Evolutionary conservation across 2,113 vertebrate genomes (phyloP), one percentile per base, ranked within the genome.

Genomic region (Gambusia affinis): DNA sequence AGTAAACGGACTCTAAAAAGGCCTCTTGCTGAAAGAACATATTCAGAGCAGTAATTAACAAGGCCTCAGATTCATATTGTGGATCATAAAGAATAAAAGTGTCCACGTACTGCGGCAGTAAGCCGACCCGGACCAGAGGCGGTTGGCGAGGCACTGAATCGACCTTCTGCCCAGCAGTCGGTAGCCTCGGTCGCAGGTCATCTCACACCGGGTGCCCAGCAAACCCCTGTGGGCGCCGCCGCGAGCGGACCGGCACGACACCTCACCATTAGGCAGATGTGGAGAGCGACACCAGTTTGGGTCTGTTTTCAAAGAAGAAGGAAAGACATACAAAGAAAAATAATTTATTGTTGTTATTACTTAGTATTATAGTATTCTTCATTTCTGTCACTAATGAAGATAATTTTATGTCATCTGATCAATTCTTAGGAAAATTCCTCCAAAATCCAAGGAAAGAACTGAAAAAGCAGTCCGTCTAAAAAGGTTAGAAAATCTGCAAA

Each of bases 111-210:
- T 94, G 70, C 96, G 95, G 82, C 98, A 99, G 85, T 94, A 90
- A 0, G 95, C 93, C 0, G 94, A 95, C 80, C 97, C 97, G 5
- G 98, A 98, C 98, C 98, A 99, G 89, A 91, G 95, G 15, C 97
- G 96, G 78, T 2, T 96, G 67, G 93, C 85, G 75, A 96, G 91
- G 88, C 97, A 98, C 33, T 94, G 94, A 4, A 98, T 89, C 0
- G 95, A 93, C 0, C 84, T 92, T 72, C 67, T 95, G 0, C 98
- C 98, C n/a, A 96, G 66, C 82, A 97, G 93, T 11, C 93, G 94
- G 92, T 96, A 97, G 1, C 97, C 97, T 0, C 92, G 94, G 73
- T 97, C 78, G 24, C 98, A 99, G 79, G 92, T 95, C 81, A 98
- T 91, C 81, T 95, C 88, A 0, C 98, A 99, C 79, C 95, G 96